Evolutionary conservation across 2,888 invertebrate genomes (phyloP), one percentile per base, ranked within the genome.

Genomic region (Drosophila nigritarsus): DNA sequence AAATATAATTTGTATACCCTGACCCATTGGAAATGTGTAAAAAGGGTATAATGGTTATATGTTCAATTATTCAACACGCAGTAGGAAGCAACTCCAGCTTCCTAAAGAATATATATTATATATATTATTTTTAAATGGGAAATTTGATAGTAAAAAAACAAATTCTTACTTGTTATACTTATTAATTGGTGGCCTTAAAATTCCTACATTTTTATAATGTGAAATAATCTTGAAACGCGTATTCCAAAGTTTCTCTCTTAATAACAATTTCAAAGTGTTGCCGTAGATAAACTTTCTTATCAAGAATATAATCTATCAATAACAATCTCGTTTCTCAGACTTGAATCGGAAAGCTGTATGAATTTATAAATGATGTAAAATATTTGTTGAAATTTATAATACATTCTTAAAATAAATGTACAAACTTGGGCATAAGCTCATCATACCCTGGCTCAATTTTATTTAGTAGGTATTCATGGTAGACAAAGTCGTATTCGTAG

Each of bases 401-500:
- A 32, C 32, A 3, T 9, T 11, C 3, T 9, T 11, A 32, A 32
- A 11, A 32, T 32, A 11, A 32, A 11, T 32, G 32, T 11, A 32
- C 40, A 42, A 9, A n/a, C 15, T n/a, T 36, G 5, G 11, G 29
- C 13, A 5, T n/a, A 30, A 3, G 55, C 3, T 5, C 20, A 27
- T 27, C 30, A 34, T 34, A 34, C 24, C 58, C 13, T 27, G 5
- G 3, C 0, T 2, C 15, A 0, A 1, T 2, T 36, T 11, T 7
- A 9, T 11, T 5, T 29, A 13, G 30, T 29, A 36, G 49, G 56
- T 45, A 45, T 55, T 0, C 3, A 38, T 27, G 27, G 27, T 58
- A 55, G 27, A 34, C 34, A 61, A 45, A 27, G 56, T 29, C 45
- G 53, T 20, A 58, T 48, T 50, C 30, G 6, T 27, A 20, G 38